Evolutionary conservation across 2,797 vertebrate species (phyloP), one percentile per base, ranked within the genome.

Genomic region (Buphagus erythrorhynchus): DNA sequence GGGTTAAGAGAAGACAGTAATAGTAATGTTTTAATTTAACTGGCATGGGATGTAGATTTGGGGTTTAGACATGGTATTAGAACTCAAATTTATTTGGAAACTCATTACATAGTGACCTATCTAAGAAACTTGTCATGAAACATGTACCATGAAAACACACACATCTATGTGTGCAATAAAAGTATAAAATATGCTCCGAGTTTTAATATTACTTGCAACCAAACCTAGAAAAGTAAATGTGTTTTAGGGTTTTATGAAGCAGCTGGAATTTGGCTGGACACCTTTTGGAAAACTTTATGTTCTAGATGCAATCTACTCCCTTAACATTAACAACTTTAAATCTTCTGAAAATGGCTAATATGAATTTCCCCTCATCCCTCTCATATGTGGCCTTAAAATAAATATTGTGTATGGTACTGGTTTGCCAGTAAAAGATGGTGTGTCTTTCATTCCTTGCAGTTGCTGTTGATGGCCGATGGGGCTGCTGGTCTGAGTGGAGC

Each of bases 401-500:
- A 49, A 49, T 49, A n/a, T 1, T 14, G 2, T 28, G 2, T 54
- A 31, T 31, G 5, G 24, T 43, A 29, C 13, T 20, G 6, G 8
- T 26, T 5, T 73, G 15, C 17, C 6, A 6, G 17, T 28, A 46
- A 40, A 68, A 33, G 2, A 19, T 7, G 10, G 3, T 14, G 7
- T 61, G 52, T 61, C 36, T 93, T 66, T 33, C 52, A 7, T 90
- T 40, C 80, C 24, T 93, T 86, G 13, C 78, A 99, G 99, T 97
- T 84, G 94, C 66, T 5, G 97, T 99, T 17, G 99, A 99, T 42
- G 99, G 99, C 7, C 97, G 80, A 69, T 99, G 99, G 99, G 96
- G 98, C 75, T 99, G 99, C 97, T 99, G 99, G 99, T 98, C 98
- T 17, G 66, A 98, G 4, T 99, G 99, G 99, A 99, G 97, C 43